Evolutionary conservation across 2,797 vertebrate genomes (phyloP).

Genomic region (Lycodopsis pacificus): DNA sequence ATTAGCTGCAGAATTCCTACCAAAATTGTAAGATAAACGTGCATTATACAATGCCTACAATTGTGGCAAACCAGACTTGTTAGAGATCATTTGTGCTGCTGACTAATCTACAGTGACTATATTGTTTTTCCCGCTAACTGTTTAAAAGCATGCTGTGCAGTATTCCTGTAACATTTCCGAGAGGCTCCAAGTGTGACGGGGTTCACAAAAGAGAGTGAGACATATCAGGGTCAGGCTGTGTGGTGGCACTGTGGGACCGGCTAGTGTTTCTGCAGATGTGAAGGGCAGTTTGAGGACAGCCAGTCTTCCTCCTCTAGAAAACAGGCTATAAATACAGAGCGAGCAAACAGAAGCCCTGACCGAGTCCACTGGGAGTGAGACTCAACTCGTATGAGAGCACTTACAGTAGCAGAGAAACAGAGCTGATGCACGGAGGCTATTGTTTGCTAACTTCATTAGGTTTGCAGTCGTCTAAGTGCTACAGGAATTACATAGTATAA

Average conservation of each 20-base stretch:
- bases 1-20: not conserved
- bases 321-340: slow-evolving; percentile 79
- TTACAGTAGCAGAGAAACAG: slow-evolving; percentile 54
- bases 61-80: not conserved
- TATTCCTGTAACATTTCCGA: slow-evolving; percentile 15
- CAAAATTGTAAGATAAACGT: not conserved
- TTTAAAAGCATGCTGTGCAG: not conserved
- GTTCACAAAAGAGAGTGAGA: slow-evolving; percentile 41
- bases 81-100: not conserved
- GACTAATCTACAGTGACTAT: not conserved
- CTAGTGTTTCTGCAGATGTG: slow-evolving; percentile 66
- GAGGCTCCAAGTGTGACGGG: slow-evolving; percentile 23
- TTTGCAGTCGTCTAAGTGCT: slow-evolving; percentile 35
- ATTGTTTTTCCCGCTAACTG: not conserved
- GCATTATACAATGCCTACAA: not conserved
- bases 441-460: slow-evolving; percentile 45
- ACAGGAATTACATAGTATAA: not conserved
- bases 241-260: slow-evolving; percentile 54
- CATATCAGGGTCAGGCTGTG: slow-evolving; percentile 37
- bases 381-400: slow-evolving; percentile 60
- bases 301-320: slow-evolving; percentile 52
- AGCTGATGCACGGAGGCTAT: slow-evolving; percentile 34
- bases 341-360: slow-evolving; percentile 62
- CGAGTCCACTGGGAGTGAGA: slow-evolving; percentile 63
- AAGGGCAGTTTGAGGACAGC: slow-evolving; percentile 80